These are phyloP conservation scores for Melanogrammus aeglefinus DNA, from an alignment of 2,797 vertebrate species.

Conservation along the genomic window DNA sequence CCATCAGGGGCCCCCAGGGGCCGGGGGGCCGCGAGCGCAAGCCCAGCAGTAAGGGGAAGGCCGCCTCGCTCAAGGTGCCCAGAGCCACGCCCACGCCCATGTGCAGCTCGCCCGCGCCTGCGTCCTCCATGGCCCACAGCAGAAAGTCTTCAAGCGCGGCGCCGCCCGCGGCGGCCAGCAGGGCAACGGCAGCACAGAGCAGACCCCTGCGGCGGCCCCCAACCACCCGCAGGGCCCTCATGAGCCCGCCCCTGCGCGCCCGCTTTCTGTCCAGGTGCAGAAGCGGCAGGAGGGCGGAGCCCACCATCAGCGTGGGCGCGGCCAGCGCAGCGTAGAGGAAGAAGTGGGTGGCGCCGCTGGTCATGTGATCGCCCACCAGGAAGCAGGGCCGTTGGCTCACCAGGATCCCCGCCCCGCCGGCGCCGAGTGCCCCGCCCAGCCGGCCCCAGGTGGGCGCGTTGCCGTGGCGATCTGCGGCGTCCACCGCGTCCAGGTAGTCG, in stretches of 20 bases:
- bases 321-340: conserved; percentile 68
- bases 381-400: conserved; percentile 76
- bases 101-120: conserved; percentile 75
- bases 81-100: conserved; percentile 77
- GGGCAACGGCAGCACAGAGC: conserved; percentile 68
- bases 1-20: conserved; percentile 52
- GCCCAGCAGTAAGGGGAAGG: conserved; percentile 60
- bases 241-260: conserved; percentile 43
- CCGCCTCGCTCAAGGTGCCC: conserved; percentile 73
- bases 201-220: conserved; percentile 66
- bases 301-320: conserved; percentile 56
- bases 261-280: conserved; percentile 66
- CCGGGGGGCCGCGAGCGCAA: conserved; percentile 68
- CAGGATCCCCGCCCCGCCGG: conserved; percentile 66
- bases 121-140: conserved; percentile 88
- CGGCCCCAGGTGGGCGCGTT: conserved; percentile 72
- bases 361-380: conserved; percentile 24
- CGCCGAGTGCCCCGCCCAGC: conserved; percentile 72
- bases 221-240: conserved; percentile 77
- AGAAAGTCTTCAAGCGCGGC: conserved; percentile 80
- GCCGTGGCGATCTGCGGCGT: conserved; percentile 76
- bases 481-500: conserved; percentile 86
- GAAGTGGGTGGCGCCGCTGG: conserved; percentile 72
- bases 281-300: conserved; percentile 66
- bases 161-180: conserved; percentile 62